Percentiles rank a stretch among this genome's conserved stretches.
Evolutionary conservation across 2,888 invertebrate genomes (phyloP).

Genomic region (Anticlea derivata): DNA sequence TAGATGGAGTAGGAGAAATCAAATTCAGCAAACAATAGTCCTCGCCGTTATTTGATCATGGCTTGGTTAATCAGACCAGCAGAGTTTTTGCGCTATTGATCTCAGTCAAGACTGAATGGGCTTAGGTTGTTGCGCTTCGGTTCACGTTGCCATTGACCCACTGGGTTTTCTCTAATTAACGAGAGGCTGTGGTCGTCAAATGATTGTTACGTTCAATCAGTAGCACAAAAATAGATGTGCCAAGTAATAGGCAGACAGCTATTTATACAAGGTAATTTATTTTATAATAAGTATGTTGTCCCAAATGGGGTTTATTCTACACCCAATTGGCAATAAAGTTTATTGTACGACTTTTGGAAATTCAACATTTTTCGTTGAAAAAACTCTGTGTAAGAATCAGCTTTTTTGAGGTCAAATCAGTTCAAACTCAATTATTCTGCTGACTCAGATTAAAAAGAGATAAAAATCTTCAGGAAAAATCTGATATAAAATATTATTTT

Average conservation of each 20-base stretch:
- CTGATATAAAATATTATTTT: too few relatives aligned
- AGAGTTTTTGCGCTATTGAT: constrained; percentile 50
- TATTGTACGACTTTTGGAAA: too few relatives aligned
- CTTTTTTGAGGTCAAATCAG: too few relatives aligned
- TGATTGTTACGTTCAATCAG: constrained; percentile 11
- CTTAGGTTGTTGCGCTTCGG: constrained; percentile 47
- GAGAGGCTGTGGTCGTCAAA: constrained; percentile 40
- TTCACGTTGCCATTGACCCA: constrained; percentile 67
- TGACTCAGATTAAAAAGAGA: too few relatives aligned
- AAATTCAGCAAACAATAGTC: constrained; percentile 44
- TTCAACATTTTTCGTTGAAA: too few relatives aligned
- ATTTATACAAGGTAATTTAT: too few relatives aligned
- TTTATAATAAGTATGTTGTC: too few relatives aligned
- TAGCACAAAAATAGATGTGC: constrained; percentile 1
- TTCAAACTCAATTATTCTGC: too few relatives aligned
- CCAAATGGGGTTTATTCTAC: too few relatives aligned
- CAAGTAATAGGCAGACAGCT: background rate
- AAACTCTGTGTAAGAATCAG: too few relatives aligned
- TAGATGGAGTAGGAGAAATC: constrained; percentile 39
- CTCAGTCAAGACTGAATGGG: constrained; percentile 52
- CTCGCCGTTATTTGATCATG: constrained; percentile 37
- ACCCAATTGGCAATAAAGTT: too few relatives aligned
- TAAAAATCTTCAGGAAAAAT: too few relatives aligned
- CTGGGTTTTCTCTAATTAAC: constrained; percentile 67
- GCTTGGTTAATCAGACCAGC: constrained; percentile 47